Evolutionary conservation across 2,888 invertebrate genomes (phyloP).

Genomic region (Parascotia fuliginaria): DNA sequence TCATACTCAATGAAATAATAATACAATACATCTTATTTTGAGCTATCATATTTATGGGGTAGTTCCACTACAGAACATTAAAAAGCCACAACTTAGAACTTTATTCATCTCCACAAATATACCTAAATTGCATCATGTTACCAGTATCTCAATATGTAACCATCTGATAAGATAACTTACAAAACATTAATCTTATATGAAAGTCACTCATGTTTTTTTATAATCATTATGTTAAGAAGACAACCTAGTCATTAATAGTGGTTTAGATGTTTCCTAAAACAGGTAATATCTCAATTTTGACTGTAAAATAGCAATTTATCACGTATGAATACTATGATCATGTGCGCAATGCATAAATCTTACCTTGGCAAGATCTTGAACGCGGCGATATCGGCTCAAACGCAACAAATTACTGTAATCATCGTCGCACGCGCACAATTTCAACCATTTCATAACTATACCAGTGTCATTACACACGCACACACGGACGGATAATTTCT

Average conservation of each 20-base stretch:
- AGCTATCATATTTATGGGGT: no score
- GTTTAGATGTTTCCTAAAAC: conserved; percentile 39
- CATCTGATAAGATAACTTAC: not conserved
- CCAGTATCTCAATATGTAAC: no score
- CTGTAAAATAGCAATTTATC: conserved; percentile 39
- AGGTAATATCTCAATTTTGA: conserved; percentile 45
- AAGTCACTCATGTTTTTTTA: conserved; percentile 28
- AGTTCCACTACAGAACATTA: no score
- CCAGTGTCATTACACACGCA: conserved; percentile 48
- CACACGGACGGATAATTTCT: conserved; percentile 26
- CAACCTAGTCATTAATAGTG: conserved; percentile 29
- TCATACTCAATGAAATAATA: no score
- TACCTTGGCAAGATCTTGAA: conserved; percentile 55
- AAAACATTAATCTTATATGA: conserved; percentile 12
- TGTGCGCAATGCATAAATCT: conserved; percentile 47
- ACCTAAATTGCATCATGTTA: no score
- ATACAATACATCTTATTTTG: no score
- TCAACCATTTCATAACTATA: conserved; percentile 57
- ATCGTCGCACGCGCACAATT: conserved; percentile 57
- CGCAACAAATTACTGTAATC: conserved; percentile 63
- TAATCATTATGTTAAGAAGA: conserved; percentile 29
- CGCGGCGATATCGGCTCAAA: conserved; percentile 53
- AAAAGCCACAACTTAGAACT: no score
- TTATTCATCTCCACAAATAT: no score
- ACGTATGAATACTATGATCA: conserved; percentile 43